These are phyloP conservation scores for Atherinomorus stipes DNA, from an alignment of 2,113 vertebrate genomes.

Conservation along the genomic window DNA sequence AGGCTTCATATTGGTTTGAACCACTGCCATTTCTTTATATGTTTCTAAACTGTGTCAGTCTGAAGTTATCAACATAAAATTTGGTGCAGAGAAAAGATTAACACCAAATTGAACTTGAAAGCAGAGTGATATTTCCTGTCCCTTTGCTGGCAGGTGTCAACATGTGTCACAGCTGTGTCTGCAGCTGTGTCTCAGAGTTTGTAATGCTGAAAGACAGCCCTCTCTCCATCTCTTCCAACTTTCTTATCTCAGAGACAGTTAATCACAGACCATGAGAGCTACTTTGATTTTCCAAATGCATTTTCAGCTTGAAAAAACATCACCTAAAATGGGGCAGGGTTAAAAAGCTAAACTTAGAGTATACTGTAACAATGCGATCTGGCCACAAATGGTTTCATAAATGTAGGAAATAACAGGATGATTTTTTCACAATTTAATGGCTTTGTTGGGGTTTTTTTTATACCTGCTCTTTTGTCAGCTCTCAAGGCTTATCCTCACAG, in stretches of 20 bases:
- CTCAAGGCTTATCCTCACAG: conserved; percentile 25
- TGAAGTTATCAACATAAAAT: conserved; percentile 26
- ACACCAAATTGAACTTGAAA: conserved; percentile 27
- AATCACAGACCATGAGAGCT: conserved; percentile 43
- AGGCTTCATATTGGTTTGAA: conserved; percentile 42
- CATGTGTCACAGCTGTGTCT: conserved; percentile 52
- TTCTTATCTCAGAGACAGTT: conserved; percentile 43
- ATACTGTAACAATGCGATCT: neutral
- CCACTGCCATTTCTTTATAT: conserved; percentile 53
- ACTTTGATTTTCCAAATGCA: conserved; percentile 2
- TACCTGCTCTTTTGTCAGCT: conserved; percentile 18
- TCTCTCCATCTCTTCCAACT: conserved; percentile 14
- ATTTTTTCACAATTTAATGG: neutral
- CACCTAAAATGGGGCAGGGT: too few relatives aligned
- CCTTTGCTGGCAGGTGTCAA: conserved; percentile 58
- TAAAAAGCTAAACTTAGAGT: too few relatives aligned
- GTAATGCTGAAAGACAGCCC: conserved; percentile 43
- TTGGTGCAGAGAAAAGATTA: conserved; percentile 28
- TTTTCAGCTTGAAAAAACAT: neutral
- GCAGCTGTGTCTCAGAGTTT: conserved; percentile 60
- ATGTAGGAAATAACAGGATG: neutral
- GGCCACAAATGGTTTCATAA: too few relatives aligned
- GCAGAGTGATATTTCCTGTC: conserved; percentile 46
- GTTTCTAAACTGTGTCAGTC: conserved; percentile 34
- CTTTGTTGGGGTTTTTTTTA: neutral